phyloP scores from a whole-genome alignment of 2,113 vertebrate species.

The Peromyscus leucopus region DNA sequence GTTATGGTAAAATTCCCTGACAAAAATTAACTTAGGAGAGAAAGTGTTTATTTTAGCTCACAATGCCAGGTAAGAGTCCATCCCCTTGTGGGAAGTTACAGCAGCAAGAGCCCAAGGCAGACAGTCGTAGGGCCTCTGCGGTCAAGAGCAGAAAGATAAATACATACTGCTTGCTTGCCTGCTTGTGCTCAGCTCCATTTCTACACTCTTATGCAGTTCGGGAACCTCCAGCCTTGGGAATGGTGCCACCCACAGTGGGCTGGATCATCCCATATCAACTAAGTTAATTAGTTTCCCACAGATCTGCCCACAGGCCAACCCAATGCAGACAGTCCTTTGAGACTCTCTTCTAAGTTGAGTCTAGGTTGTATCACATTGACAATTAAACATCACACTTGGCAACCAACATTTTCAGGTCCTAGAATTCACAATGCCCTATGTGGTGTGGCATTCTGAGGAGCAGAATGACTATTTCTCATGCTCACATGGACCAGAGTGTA shows the following conservation, averaged over 20 bases:
- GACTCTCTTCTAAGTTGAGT: background rate
- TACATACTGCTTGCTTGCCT: too few species aligned
- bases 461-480: background rate
- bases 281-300: background rate
- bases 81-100: background rate
- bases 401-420: conserved; percentile 24
- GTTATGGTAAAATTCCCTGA: background rate
- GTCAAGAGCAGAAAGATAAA: background rate
- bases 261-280: background rate
- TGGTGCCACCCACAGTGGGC: background rate
- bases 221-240: background rate
- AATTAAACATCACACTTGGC: background rate
- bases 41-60: background rate
- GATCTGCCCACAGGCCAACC: too few species aligned
- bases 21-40: background rate
- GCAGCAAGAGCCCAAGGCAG: background rate
- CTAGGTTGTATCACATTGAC: background rate
- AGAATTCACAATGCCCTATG: background rate
- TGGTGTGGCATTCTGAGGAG: background rate
- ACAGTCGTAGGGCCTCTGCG: too few species aligned
- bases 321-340: background rate
- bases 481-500: background rate
- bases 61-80: too few species aligned
- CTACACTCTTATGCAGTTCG: background rate
- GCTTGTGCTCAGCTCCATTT: background rate